Conservation (phyloP, 2,888 invertebrate genomes). For the Ennomos erosarius region DNA sequence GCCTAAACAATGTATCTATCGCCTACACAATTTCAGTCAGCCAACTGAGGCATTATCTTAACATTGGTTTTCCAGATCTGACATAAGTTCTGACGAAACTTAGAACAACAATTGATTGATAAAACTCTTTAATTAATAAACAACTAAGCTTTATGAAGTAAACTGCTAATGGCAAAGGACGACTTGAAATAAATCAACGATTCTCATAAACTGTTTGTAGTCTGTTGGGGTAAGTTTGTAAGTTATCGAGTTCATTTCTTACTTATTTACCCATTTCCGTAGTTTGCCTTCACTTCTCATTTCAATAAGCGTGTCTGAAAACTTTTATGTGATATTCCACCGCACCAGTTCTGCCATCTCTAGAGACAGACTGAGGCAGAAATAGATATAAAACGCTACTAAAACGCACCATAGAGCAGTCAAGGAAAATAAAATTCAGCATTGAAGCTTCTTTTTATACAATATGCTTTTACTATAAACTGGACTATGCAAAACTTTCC, state of each 20-base stretch:
- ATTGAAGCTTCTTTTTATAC: slow-evolving; percentile 35
- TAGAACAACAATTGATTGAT: slow-evolving; percentile 30
- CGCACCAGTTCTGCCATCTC: background rate
- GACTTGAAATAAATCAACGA: slow-evolving; percentile 11
- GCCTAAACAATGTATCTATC: background rate
- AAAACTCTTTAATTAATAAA: slow-evolving; percentile 19
- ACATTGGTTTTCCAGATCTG: slow-evolving; percentile 19
- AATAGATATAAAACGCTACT: slow-evolving; percentile 4
- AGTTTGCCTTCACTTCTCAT: slow-evolving; percentile 1
- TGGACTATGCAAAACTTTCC: slow-evolving; percentile 46
- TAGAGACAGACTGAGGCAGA: slow-evolving; percentile 5
- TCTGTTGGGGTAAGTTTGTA: slow-evolving; percentile 1
- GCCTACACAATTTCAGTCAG: background rate
- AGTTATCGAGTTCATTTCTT: slow-evolving; percentile 10
- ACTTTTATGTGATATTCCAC: slow-evolving; percentile 6
- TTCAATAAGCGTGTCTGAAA: slow-evolving; percentile 9
- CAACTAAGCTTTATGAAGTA: slow-evolving; percentile 6
- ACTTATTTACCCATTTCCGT: background rate
- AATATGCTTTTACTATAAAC: slow-evolving; percentile 31
- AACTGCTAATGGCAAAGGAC: slow-evolving; percentile 6
- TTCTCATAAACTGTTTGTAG: background rate
- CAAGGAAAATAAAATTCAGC: slow-evolving; percentile 43
- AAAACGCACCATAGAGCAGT: slow-evolving; percentile 20
- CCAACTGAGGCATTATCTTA: slow-evolving; percentile 9
- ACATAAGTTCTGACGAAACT: slow-evolving; percentile 20